Percentiles rank a stretch among this genome's conserved stretches.
Conservation (phyloP, 2,888 invertebrate genomes). For the Eupeodes latifasciatus region DNA sequence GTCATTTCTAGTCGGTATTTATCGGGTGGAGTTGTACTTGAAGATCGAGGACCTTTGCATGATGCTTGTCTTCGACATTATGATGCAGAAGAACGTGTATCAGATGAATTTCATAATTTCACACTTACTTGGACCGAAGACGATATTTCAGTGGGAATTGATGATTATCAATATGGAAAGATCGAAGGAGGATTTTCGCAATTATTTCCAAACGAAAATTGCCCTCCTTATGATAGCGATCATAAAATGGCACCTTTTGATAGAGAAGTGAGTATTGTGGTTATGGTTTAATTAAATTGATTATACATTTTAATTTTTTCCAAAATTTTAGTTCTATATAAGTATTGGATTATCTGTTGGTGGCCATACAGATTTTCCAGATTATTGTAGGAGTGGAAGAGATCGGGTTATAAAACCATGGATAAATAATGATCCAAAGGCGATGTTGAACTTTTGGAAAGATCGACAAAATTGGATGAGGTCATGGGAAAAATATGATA, state of each 20-base stretch:
- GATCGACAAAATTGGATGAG: constrained; percentile 87
- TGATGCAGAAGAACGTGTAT: constrained; percentile 80
- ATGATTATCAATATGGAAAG: constrained; percentile 86
- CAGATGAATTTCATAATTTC: constrained; percentile 88
- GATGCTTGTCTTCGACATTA: constrained; percentile 77
- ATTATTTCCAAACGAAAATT: constrained; percentile 78
- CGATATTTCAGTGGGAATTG: constrained; percentile 83
- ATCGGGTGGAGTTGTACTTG: constrained; percentile 80
- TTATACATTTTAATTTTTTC: too few species aligned
- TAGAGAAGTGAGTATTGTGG: constrained; percentile 86
- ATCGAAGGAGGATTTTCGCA: constrained; percentile 81
- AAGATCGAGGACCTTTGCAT: constrained; percentile 81
- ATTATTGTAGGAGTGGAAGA: constrained; percentile 81
- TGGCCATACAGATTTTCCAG: constrained; percentile 89
- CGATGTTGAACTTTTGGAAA: constrained; percentile 89
- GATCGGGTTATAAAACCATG: constrained; percentile 87
- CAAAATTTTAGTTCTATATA: constrained; percentile 88
- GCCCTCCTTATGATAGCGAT: constrained; percentile 86
- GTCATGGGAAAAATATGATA: constrained; percentile 88
- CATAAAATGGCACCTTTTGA: constrained; percentile 89
- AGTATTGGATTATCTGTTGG: constrained; percentile 92
- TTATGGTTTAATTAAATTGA: background rate
- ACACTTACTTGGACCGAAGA: constrained; percentile 87
- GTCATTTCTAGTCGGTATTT: constrained; percentile 80
- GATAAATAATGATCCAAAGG: constrained; percentile 88